Conservation (phyloP, 2,888 invertebrate genomes). For the Synanthedon myopaeformis region DNA sequence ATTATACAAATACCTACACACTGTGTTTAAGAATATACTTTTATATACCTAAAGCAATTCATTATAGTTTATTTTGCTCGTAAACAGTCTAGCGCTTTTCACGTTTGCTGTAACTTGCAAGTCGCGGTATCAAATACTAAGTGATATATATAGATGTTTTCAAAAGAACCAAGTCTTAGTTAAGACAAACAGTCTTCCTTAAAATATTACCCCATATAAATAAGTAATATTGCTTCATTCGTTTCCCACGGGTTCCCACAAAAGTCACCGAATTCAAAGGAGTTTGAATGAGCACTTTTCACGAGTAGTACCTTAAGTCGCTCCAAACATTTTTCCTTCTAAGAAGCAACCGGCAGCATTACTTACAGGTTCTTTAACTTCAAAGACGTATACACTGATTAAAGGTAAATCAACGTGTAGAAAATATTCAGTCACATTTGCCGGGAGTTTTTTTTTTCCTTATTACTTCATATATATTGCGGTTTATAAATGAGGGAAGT, state of each 20-base stretch:
- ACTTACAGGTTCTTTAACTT: constrained; percentile 25
- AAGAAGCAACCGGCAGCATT: constrained; percentile 18
- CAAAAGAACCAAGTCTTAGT: background rate
- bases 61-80: no score
- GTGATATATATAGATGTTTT: background rate
- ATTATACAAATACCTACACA: no score
- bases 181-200: background rate
- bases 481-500: background rate
- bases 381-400: constrained; percentile 27
- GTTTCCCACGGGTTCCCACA: constrained; percentile 5
- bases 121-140: background rate
- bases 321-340: constrained; percentile 11
- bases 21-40: no score
- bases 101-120: background rate
- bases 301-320: constrained; percentile 2
- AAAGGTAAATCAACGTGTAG: constrained; percentile 24
- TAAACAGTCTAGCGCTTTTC: no score
- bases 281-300: constrained; percentile 10
- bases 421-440: constrained; percentile 18
- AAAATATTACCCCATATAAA: background rate
- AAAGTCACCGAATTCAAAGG: constrained; percentile 15
- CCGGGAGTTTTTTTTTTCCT: constrained; percentile 13
- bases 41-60: no score
- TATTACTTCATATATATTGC: constrained; percentile 4
- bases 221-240: background rate